Base-by-base conservation (phyloP, 2,888 invertebrate species). In the Xestia ashworthii region DNA sequence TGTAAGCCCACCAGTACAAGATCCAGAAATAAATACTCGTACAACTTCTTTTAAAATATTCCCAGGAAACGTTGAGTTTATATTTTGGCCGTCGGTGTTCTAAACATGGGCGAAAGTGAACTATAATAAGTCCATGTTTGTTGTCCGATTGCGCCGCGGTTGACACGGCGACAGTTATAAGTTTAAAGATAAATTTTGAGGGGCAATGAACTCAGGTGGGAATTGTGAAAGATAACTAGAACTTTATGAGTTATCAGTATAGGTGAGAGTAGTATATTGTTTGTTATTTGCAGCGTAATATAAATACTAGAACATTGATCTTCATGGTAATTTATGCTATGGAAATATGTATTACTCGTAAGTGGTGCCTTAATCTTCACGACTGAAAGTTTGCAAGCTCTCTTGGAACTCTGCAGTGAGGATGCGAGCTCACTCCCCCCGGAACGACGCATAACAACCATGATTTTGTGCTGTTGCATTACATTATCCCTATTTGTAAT, bases 141-240 rank as follows among this genome's bases (percentile, higher is more conserved):
- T 88, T 88, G 89, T 91, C 88, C 91, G 92, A 93, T 92, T 90
- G 87, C 90, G 92, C 92, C 91, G 90, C 85, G 85, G 88, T 86
- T 91, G 92, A 91, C 91, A 90, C 87, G 82, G 85, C 86, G 90
- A 93, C 93, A 93, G 89, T 91, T 94, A 94, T 95, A 95, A 95
- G 92, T 93, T 90, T 90, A 91, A 91, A 93, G 93, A 92, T 91
- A 92, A 84, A 86, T 87, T 85, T 81, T 70, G 82, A 67, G 75
- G 88, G 92, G 91, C 91, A 87, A 86, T 90, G 92, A 94, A 91
- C 93, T 92, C 73, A 86, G 85, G 87, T 91, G 91, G 85, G 88
- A 91, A 90, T 82, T 76, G 44, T 16, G 48, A 71, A 55, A 78
- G 73, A 86, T 84, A 67, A 53, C 46, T 64, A 53, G 32, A 44